Conservation (phyloP, 1,140 invertebrate genomes). For the Leptinotarsa lineolata region DNA sequence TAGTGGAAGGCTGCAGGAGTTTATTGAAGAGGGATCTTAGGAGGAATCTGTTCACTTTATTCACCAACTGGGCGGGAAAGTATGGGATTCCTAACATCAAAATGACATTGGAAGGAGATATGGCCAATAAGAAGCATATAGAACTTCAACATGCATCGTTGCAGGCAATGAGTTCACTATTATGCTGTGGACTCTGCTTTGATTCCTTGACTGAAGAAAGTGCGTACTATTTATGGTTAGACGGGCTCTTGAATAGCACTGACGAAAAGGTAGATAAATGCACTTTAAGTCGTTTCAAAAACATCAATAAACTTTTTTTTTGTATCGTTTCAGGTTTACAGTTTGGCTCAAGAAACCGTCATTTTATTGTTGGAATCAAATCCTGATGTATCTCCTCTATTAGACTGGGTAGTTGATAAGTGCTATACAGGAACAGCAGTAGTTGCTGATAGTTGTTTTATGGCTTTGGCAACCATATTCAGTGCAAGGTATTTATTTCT, state of each 20-base stretch:
- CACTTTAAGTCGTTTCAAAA: too few relatives aligned
- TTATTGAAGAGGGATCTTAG: constrained; percentile 86
- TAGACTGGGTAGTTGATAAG: constrained; percentile 97
- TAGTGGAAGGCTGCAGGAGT: constrained; percentile 85
- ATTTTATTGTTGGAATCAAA: constrained; percentile 94
- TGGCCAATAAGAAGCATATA: constrained; percentile 59
- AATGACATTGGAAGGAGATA: constrained; percentile 43
- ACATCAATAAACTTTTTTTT: background rate
- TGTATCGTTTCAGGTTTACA: constrained; percentile 68
- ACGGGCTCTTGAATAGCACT: constrained; percentile 83
- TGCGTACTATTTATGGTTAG: constrained; percentile 91
- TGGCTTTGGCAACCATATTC: constrained; percentile 93
- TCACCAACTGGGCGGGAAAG: constrained; percentile 90
- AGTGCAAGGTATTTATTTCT: constrained; percentile 77
- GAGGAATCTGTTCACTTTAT: constrained; percentile 86
- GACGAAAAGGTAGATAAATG: constrained; percentile 76
- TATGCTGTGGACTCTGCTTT: constrained; percentile 95
- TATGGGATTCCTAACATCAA: constrained; percentile 62
- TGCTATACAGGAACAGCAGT: constrained; percentile 91
- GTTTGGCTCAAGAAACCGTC: constrained; percentile 89
- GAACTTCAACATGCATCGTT: constrained; percentile 71
- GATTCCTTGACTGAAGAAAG: constrained; percentile 89
- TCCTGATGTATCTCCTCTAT: constrained; percentile 86
- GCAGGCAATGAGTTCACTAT: constrained; percentile 90
- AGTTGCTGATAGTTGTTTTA: constrained; percentile 94